Percentiles rank a stretch among this genome's conserved stretches.
phyloP scores from a whole-genome alignment of 2,888 invertebrate species.

The Drosophila nigritarsus region DNA sequence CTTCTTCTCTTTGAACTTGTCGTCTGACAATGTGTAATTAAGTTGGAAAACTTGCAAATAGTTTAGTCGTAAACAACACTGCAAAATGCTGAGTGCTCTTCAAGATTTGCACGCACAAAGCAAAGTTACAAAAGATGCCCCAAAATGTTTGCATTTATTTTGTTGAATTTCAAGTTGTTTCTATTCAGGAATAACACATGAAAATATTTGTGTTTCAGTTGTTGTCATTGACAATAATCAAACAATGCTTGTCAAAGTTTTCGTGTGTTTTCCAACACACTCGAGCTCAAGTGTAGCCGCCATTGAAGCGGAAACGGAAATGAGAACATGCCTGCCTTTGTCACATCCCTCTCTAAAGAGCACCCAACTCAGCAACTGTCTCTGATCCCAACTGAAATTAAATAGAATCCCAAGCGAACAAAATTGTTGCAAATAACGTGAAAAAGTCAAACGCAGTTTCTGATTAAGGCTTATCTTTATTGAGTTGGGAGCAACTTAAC shows the following conservation, averaged over 20 bases:
- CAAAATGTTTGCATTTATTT: constrained; percentile 4
- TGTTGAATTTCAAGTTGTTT: constrained; percentile 14
- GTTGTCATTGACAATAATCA: background rate
- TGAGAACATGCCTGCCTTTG: constrained; percentile 37
- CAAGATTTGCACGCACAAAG: background rate
- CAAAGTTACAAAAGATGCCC: background rate
- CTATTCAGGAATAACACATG: background rate
- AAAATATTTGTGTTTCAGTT: background rate
- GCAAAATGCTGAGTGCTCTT: constrained; percentile 12
- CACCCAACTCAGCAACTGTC: constrained; percentile 8
- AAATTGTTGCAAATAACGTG: no score
- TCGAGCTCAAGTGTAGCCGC: constrained; percentile 48
- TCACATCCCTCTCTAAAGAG: constrained; percentile 14
- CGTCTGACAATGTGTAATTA: constrained; percentile 70
- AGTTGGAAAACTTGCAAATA: constrained; percentile 69
- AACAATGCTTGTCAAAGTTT: constrained; percentile 12
- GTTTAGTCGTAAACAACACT: constrained; percentile 52
- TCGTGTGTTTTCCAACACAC: constrained; percentile 50
- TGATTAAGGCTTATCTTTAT: no score
- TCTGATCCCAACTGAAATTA: constrained; percentile 8
- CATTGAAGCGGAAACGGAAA: constrained; percentile 36
- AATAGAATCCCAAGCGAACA: background rate
- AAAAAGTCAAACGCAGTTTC: no score
- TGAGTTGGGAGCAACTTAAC: no score
- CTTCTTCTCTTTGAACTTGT: constrained; percentile 52